Evolutionary conservation across 37 sponge, comb jelly and placozoan genomes (phyloP).

Genomic region (Diacarnus erythraeanus): DNA sequence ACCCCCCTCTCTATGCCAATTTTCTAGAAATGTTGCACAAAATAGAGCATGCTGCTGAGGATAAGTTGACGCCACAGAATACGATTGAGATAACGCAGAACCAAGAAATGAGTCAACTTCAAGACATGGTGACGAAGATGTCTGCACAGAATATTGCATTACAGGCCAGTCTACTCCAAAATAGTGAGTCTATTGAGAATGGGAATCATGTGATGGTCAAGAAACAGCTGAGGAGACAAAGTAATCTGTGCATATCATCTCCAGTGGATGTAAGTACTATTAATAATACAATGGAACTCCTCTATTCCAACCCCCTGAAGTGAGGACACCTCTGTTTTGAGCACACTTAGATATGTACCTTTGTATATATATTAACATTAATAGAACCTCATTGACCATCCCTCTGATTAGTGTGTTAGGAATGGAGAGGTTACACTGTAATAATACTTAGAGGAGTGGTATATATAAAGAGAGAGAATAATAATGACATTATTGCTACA

Average conservation of each 20-base stretch:
- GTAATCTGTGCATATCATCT: background rate
- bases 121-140: background rate
- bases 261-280: background rate
- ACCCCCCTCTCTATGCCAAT: conserved; percentile 5
- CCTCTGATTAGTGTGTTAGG: no score
- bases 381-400: no score
- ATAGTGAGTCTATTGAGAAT: background rate
- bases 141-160: conserved; percentile 20
- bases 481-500: no score
- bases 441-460: no score
- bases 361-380: no score
- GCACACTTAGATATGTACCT: no score
- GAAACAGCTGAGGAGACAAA: background rate
- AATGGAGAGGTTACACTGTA: no score
- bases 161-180: background rate
- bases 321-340: no score
- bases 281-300: no score
- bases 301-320: no score
- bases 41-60: background rate
- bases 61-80: background rate
- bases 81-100: background rate
- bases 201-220: background rate
- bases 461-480: no score
- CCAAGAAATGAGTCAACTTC: background rate
- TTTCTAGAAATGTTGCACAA: conserved; percentile 14